Percentiles rank a stretch among this genome's conserved stretches.
Conservation (phyloP, 1,140 invertebrate species). For the Trachymyrmex septentrionalis region DNA sequence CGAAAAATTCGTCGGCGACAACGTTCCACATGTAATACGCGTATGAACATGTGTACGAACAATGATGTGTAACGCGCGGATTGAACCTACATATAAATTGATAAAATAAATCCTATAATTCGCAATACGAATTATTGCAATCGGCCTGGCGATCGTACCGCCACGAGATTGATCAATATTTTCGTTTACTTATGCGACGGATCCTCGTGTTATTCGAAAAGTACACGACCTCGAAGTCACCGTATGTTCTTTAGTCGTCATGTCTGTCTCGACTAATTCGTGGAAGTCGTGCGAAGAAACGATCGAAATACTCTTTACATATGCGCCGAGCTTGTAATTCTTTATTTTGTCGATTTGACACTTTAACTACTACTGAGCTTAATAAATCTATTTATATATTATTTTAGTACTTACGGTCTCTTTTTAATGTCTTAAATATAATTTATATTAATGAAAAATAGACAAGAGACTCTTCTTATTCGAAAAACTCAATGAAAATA, state of each 20-base stretch:
- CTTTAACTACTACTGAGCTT: not conserved
- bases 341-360: not conserved
- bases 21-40: not conserved
- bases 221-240: not conserved
- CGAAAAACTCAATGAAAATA: too few species aligned
- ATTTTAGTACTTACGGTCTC: too few species aligned
- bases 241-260: not conserved
- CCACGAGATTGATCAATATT: not conserved
- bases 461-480: too few species aligned
- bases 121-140: not conserved
- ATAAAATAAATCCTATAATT: constrained; percentile 28
- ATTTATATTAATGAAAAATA: too few species aligned
- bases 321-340: not conserved
- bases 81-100: not conserved
- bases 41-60: not conserved
- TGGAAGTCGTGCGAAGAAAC: not conserved
- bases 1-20: constrained; percentile 4
- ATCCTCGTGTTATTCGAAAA: not conserved
- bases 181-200: not conserved
- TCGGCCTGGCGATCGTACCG: not conserved
- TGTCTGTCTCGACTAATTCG: not conserved
- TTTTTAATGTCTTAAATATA: too few species aligned
- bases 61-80: not conserved
- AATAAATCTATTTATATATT: too few species aligned
- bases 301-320: constrained; percentile 16